A percentile compares a stretch with the other conserved stretches of the same genome.
Evolutionary conservation across 23 tunicate species (phyloP).

Genomic region (Phallusia fumigata): DNA sequence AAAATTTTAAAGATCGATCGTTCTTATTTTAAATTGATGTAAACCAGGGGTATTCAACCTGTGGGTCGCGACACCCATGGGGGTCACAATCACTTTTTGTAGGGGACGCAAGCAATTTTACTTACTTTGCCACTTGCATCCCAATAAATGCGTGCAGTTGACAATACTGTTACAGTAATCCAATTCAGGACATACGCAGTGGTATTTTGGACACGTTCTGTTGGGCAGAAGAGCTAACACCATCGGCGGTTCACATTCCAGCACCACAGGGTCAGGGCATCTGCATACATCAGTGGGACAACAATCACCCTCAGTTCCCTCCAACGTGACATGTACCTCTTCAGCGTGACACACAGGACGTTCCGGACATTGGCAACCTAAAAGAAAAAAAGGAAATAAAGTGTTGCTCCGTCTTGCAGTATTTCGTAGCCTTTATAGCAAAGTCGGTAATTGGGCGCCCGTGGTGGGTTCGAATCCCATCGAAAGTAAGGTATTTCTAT

Average conservation of each 20-base stretch:
- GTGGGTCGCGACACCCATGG: too few relatives aligned
- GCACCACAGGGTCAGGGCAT: neutral
- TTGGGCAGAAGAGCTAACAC: neutral
- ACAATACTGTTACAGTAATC: neutral
- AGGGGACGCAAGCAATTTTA: too few relatives aligned
- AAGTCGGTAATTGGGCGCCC: too few relatives aligned
- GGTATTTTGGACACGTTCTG: neutral
- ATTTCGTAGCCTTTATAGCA: too few relatives aligned
- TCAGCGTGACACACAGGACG: neutral
- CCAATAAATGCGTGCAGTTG: neutral
- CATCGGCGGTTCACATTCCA: neutral
- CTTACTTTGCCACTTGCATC: constrained; percentile 6
- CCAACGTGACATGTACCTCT: neutral
- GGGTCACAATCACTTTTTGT: too few relatives aligned
- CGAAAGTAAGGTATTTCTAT: too few relatives aligned
- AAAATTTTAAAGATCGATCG: too few relatives aligned
- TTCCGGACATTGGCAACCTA: neutral
- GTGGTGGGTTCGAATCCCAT: too few relatives aligned
- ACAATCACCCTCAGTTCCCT: neutral
- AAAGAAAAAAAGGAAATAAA: neutral
- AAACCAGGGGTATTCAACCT: too few relatives aligned
- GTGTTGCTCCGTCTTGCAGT: too few relatives aligned
- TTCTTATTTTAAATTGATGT: too few relatives aligned
- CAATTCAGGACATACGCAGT: neutral
- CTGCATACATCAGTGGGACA: neutral